phyloP scores from a whole-genome alignment of 2,797 vertebrate genomes.

The Hephaestus fuliginosus region DNA sequence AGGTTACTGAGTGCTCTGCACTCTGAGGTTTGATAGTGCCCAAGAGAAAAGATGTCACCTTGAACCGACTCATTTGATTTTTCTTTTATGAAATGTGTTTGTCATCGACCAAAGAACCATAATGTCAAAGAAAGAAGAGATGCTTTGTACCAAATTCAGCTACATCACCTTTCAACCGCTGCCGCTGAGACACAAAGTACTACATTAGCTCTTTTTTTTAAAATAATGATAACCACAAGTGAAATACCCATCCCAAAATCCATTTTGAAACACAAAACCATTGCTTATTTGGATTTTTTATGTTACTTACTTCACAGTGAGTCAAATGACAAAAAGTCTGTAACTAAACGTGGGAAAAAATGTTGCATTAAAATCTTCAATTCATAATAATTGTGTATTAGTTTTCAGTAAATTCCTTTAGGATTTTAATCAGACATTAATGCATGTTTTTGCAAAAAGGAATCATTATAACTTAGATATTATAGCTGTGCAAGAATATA shows the following conservation, averaged over 20 bases:
- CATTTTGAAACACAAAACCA: background rate
- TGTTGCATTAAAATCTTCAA: no score
- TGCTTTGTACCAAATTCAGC: background rate
- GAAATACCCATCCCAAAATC: background rate
- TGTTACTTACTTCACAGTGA: background rate
- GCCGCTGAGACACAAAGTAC: no score
- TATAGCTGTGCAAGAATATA: no score
- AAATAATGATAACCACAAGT: background rate
- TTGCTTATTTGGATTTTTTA: background rate
- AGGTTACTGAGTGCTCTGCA: background rate
- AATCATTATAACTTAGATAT: no score
- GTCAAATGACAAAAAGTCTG: background rate
- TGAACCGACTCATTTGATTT: background rate
- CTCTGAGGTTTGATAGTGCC: background rate
- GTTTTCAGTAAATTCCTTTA: no score
- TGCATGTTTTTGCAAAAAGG: no score
- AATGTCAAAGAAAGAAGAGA: background rate
- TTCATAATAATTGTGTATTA: no score
- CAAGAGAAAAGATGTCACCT: background rate
- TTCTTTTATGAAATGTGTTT: constrained; percentile 7
- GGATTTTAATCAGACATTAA: no score
- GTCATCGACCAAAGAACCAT: background rate
- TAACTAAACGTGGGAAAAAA: no score
- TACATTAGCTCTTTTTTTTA: background rate
- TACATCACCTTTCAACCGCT: background rate